A percentile compares a stretch with the other conserved stretches of the same genome.
These are phyloP conservation scores for Gallirallus australis DNA, from an alignment of 2,797 vertebrate genomes.

Conservation along the genomic window DNA sequence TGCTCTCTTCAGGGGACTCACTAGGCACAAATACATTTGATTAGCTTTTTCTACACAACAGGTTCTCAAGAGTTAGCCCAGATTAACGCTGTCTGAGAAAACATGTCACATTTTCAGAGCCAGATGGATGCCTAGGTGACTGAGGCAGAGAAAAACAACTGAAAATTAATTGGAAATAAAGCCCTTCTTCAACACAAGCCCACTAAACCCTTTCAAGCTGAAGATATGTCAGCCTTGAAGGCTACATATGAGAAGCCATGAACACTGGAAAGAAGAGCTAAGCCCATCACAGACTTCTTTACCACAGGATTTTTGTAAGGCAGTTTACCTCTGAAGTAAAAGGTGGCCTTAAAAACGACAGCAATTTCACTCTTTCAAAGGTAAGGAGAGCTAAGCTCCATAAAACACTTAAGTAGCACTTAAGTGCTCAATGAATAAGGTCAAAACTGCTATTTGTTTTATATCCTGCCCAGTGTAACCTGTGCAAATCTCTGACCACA, in stretches of 20 bases:
- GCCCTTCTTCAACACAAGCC: neutral
- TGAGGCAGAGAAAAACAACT: neutral
- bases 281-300: neutral
- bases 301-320: neutral
- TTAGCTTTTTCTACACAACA: neutral
- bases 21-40: neutral
- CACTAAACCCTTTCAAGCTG: neutral
- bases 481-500: neutral
- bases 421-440: neutral
- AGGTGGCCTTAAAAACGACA: neutral
- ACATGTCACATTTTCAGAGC: neutral
- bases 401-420: neutral
- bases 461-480: neutral
- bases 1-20: neutral
- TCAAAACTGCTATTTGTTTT: neutral
- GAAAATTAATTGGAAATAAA: neutral
- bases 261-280: neutral
- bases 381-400: neutral
- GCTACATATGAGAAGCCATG: neutral
- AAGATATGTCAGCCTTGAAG: neutral
- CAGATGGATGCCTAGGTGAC: neutral
- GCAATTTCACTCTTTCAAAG: neutral
- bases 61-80: neutral
- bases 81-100: neutral
- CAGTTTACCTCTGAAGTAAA: neutral